phyloP scores from a whole-genome alignment of 2,888 invertebrate genomes.

The Synanthedon tipuliformis region DNA sequence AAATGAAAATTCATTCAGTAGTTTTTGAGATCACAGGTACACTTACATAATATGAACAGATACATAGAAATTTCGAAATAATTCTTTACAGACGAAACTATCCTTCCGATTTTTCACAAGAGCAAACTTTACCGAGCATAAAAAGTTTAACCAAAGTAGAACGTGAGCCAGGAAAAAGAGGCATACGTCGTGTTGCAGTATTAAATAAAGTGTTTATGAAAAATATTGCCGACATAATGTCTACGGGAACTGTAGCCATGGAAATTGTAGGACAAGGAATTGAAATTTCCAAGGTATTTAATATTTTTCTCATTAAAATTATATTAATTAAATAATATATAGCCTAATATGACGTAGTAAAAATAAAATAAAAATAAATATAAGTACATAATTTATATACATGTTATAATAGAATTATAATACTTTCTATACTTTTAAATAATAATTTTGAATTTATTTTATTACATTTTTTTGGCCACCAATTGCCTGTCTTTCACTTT shows the following conservation, averaged over 20 bases:
- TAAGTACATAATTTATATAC: not conserved
- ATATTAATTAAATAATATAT: not conserved
- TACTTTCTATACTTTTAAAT: no score
- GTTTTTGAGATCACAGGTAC: no score
- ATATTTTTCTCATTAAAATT: not conserved
- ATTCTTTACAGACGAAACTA: slow-evolving; percentile 41
- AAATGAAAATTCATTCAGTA: no score
- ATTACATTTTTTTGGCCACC: no score
- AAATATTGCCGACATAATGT: slow-evolving; percentile 81
- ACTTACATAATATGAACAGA: no score
- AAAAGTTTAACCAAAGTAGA: slow-evolving; percentile 53
- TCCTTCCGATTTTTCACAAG: slow-evolving; percentile 22
- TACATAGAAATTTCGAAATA: no score
- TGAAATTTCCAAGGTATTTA: slow-evolving; percentile 76
- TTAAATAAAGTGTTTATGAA: slow-evolving; percentile 86
- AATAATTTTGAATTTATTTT: no score
- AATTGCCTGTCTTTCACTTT: no score
- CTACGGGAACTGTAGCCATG: slow-evolving; percentile 75
- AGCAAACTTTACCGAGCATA: slow-evolving; percentile 33
- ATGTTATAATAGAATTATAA: no score
- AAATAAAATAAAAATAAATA: no score
- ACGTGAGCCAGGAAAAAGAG: slow-evolving; percentile 63
- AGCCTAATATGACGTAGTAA: not conserved
- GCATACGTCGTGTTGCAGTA: slow-evolving; percentile 72
- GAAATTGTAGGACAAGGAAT: slow-evolving; percentile 74